A percentile compares a stretch with the other conserved stretches of the same genome.
Evolutionary conservation across 2,797 vertebrate species (phyloP).

Genomic region (Allobates femoralis): DNA sequence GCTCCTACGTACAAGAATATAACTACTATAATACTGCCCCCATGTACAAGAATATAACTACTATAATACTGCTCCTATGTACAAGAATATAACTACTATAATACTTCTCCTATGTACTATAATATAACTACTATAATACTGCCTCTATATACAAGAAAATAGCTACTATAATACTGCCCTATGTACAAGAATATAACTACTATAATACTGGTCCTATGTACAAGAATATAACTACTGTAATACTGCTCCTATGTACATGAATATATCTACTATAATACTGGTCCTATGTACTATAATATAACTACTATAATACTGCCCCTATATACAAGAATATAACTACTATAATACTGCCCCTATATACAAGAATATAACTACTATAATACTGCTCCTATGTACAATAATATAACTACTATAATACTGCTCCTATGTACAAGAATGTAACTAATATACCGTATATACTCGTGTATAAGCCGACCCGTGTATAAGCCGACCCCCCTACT

Average conservation of each 20-base stretch:
- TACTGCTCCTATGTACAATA: no score
- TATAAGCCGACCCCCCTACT: no score
- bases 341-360: constrained; percentile 8
- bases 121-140: constrained; percentile 12
- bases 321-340: constrained; percentile 11
- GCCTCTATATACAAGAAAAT: not conserved
- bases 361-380: constrained; percentile 16
- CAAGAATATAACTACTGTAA: constrained; percentile 6
- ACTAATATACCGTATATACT: no score
- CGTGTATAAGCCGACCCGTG: no score
- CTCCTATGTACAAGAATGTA: not conserved
- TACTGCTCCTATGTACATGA: not conserved
- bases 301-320: constrained; percentile 2
- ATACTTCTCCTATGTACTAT: no score
- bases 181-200: constrained; percentile 10
- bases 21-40: constrained; percentile 21
- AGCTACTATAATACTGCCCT: constrained; percentile 12
- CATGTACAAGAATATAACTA: constrained; percentile 10
- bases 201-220: constrained; percentile 17
- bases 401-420: constrained; percentile 5
- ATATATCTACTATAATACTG: not conserved
- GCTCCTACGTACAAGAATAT: not conserved
- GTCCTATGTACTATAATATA: no score
- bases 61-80: not conserved
- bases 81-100: not conserved